Evolutionary conservation across 1,140 invertebrate species (phyloP).

Genomic region (Drosophila dunni): DNA sequence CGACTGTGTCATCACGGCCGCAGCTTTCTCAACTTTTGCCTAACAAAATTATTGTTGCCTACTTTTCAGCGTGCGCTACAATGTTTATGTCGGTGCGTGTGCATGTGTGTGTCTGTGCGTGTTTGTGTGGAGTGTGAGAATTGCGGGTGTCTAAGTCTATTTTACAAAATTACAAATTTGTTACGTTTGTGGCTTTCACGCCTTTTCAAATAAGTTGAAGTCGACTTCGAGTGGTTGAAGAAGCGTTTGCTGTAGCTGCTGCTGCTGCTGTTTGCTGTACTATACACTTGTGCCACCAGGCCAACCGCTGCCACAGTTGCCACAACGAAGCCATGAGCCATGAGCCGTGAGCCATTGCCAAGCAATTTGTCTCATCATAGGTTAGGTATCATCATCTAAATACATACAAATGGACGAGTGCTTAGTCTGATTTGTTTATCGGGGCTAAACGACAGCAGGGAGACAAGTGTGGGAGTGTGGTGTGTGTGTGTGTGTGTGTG

Average conservation of each 20-base stretch:
- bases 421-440: slow-evolving; percentile 17
- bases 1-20: slow-evolving; percentile 43
- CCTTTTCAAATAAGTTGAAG: slow-evolving; percentile 63
- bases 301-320: neutral
- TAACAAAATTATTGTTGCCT: slow-evolving; percentile 71
- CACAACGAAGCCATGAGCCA: slow-evolving; percentile 10
- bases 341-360: slow-evolving; percentile 17
- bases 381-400: slow-evolving; percentile 17
- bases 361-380: slow-evolving; percentile 61
- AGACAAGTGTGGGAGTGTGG: slow-evolving; percentile 8
- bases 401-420: neutral
- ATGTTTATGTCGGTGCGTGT: slow-evolving; percentile 2
- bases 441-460: slow-evolving; percentile 35
- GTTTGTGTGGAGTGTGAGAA: neutral
- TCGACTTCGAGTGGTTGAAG: slow-evolving; percentile 22
- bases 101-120: neutral
- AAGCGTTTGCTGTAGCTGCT: slow-evolving; percentile 2
- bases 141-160: slow-evolving; percentile 63
- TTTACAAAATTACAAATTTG: slow-evolving; percentile 80
- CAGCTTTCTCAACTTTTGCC: slow-evolving; percentile 44
- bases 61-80: slow-evolving; percentile 40
- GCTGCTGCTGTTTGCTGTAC: too few species aligned
- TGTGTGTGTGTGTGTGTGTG: too few species aligned
- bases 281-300: too few species aligned
- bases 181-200: slow-evolving; percentile 79